Conservation (phyloP, 2,888 invertebrate species). For the Idaea dimidiata region DNA sequence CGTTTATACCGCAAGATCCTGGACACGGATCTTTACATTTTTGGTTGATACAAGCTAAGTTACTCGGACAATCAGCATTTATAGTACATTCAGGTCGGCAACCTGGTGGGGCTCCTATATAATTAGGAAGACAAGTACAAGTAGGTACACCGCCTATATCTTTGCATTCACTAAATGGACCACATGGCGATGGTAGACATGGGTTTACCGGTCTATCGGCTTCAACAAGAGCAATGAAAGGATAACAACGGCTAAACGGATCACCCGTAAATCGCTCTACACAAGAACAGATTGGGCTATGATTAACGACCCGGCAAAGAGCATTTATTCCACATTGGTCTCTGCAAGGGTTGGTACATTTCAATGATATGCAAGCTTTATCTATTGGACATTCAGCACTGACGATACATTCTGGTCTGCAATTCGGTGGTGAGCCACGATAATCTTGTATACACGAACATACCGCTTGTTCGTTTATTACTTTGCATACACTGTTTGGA, state of each 20-base stretch:
- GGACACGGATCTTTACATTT: conserved; percentile 91
- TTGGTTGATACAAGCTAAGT: conserved; percentile 88
- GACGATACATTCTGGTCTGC: conserved; percentile 86
- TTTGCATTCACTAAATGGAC: conserved; percentile 84
- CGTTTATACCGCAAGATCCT: conserved; percentile 86
- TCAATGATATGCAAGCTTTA: conserved; percentile 84
- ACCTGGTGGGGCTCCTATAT: conserved; percentile 86
- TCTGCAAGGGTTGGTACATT: conserved; percentile 87
- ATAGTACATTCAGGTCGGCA: conserved; percentile 86
- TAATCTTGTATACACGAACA: conserved; percentile 86
- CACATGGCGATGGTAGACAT: conserved; percentile 84
- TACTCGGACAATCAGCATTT: conserved; percentile 87
- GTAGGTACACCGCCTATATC: conserved; percentile 81
- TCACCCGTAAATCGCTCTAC: conserved; percentile 82
- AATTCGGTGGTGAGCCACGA: conserved; percentile 84
- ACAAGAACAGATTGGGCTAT: conserved; percentile 87
- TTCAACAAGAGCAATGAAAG: conserved; percentile 40
- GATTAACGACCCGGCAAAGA: conserved; percentile 86
- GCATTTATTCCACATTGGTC: conserved; percentile 88
- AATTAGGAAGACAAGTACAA: conserved; percentile 83
- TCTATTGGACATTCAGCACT: conserved; percentile 86
- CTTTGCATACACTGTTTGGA: conserved; percentile 89
- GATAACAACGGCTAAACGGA: conserved; percentile 83
- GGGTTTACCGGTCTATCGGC: conserved; percentile 68
- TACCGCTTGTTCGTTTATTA: conserved; percentile 84